These are phyloP conservation scores for Ephestia elutella DNA, from an alignment of 1,140 invertebrate species.

Conservation along the genomic window DNA sequence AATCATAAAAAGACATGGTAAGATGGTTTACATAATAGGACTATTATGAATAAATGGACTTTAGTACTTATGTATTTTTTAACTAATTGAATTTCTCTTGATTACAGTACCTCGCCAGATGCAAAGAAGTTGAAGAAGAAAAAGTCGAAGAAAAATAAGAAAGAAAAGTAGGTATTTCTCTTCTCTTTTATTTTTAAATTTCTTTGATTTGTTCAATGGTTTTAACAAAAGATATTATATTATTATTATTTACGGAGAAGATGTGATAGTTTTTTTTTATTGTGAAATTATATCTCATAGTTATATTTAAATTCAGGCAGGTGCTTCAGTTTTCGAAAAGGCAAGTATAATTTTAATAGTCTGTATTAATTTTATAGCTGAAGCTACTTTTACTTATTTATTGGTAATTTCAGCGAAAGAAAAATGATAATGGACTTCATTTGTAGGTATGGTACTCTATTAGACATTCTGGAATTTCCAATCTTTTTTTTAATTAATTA, in stretches of 20 bases:
- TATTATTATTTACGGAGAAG: conserved; percentile 8
- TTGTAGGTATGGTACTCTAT: conserved; percentile 52
- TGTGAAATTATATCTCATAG: conserved; percentile 16
- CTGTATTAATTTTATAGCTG: conserved; percentile 11
- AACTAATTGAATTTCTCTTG: conserved; percentile 14
- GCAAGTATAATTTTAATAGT: conserved; percentile 44
- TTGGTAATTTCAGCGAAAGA: conserved; percentile 62
- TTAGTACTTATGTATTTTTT: too few relatives aligned
- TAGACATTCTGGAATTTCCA: conserved; percentile 10
- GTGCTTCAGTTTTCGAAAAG: conserved; percentile 58
- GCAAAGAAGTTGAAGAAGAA: conserved; percentile 80
- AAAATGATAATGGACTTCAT: conserved; percentile 61
- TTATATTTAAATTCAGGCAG: conserved; percentile 54
- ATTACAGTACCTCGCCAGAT: conserved; percentile 78
- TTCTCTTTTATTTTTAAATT: neutral
- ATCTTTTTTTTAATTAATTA: conserved; percentile 13
- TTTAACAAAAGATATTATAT: too few relatives aligned
- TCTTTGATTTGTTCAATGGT: neutral
- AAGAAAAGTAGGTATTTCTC: conserved; percentile 76
- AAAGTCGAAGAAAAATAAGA: conserved; percentile 81
- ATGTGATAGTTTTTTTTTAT: conserved; percentile 16
- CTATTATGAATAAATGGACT: too few relatives aligned
- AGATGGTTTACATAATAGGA: too few relatives aligned
- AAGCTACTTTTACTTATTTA: conserved; percentile 8
- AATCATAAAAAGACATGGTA: too few relatives aligned